A percentile compares a stretch with the other conserved stretches of the same genome.
Evolutionary conservation across 2,888 invertebrate species (phyloP).

Genomic region (Alentia gelatinosa): DNA sequence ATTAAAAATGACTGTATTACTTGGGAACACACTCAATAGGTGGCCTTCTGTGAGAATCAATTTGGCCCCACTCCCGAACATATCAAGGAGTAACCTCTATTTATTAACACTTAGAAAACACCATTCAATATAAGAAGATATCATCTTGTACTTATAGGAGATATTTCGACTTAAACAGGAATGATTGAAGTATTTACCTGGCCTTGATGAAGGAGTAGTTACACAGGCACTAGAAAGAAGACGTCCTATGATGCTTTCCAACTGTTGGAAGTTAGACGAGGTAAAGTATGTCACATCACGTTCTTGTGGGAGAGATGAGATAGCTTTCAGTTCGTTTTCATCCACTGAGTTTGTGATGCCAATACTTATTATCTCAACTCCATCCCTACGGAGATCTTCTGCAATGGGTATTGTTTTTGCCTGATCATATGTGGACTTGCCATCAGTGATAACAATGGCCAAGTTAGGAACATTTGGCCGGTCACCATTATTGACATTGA

Average conservation of each 20-base stretch:
- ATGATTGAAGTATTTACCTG: neutral
- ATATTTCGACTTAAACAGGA: neutral
- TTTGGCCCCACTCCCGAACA: too few species aligned
- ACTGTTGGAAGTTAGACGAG: conserved; percentile 60
- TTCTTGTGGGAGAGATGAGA: conserved; percentile 57
- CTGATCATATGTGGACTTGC: conserved; percentile 41
- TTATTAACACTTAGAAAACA: too few species aligned
- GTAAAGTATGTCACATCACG: conserved; percentile 64
- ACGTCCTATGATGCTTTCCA: neutral
- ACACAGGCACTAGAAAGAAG: conserved; percentile 6
- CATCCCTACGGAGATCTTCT: neutral
- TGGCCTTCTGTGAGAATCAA: too few species aligned
- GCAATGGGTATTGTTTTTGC: conserved; percentile 51
- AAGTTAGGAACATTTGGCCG: conserved; percentile 52
- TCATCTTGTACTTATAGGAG: neutral
- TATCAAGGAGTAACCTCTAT: too few species aligned
- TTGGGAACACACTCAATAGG: too few species aligned
- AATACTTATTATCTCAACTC: conserved; percentile 49
- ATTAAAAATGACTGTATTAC: too few species aligned
- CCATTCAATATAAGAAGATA: neutral
- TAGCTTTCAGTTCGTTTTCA: conserved; percentile 53
- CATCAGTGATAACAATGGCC: conserved; percentile 60
- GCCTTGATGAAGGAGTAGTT: neutral
- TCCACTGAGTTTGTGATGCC: conserved; percentile 57
- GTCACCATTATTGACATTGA: conserved; percentile 50